These are phyloP conservation scores for Macrochelys suwanniensis DNA, from an alignment of 2,797 vertebrate genomes.

Conservation along the genomic window DNA sequence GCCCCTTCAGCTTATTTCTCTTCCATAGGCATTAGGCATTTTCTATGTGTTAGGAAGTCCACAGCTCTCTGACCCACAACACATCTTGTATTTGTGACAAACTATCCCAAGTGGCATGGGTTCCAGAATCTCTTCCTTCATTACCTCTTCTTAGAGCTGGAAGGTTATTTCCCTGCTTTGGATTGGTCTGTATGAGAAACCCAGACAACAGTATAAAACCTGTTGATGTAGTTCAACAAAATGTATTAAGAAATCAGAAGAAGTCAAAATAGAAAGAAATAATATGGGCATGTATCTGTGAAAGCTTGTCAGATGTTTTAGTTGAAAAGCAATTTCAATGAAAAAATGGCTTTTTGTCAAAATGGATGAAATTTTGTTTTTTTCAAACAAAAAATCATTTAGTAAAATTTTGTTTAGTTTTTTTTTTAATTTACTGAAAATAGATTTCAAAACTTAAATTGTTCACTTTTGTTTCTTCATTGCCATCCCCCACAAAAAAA, in stretches of 20 bases:
- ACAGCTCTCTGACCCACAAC: background rate
- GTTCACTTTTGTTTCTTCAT: background rate
- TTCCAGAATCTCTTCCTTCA: background rate
- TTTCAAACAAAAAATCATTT: background rate
- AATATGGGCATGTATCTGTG: background rate
- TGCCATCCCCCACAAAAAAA: background rate
- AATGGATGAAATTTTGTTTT: background rate
- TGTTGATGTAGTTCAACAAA: background rate
- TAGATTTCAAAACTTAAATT: background rate
- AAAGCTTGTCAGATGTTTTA: background rate
- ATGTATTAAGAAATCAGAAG: background rate
- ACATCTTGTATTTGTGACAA: background rate
- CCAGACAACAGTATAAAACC: background rate
- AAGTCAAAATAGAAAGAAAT: background rate
- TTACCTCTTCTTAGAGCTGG: background rate
- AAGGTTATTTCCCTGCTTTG: conserved; percentile 1
- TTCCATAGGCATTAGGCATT: background rate
- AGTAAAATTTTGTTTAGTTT: background rate
- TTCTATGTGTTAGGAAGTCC: background rate
- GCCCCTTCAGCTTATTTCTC: background rate
- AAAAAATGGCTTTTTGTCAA: background rate
- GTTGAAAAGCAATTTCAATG: background rate
- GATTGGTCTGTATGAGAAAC: background rate
- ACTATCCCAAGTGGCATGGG: background rate
- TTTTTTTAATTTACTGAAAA: background rate